A percentile compares a stretch with the other conserved stretches of the same genome.
Evolutionary conservation across 2,113 vertebrate species (phyloP).

Genomic region (Accipiter virgatus): DNA sequence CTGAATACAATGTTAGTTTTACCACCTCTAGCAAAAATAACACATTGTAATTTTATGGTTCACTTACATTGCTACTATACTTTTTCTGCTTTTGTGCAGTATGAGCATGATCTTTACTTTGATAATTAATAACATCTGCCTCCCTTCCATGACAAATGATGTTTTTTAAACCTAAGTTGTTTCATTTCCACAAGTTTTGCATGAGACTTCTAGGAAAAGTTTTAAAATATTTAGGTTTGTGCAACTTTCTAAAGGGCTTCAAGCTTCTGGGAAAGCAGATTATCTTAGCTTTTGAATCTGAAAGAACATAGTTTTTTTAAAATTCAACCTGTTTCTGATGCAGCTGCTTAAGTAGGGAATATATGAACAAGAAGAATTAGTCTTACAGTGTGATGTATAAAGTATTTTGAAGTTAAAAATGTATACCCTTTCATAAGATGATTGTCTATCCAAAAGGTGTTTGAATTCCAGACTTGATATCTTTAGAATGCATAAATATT

Average conservation of each 20-base stretch:
- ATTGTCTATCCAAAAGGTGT: neutral
- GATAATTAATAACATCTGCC: constrained; percentile 28
- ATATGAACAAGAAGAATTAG: neutral
- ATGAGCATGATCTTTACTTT: neutral
- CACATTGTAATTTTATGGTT: constrained; percentile 11
- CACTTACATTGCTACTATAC: neutral
- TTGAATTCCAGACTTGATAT: neutral
- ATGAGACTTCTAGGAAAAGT: neutral
- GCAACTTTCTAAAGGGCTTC: neutral
- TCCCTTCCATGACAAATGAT: neutral
- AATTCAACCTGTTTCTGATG: neutral
- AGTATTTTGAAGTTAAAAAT: neutral
- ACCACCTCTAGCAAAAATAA: constrained; percentile 15
- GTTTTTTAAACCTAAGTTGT: neutral
- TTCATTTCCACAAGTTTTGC: neutral
- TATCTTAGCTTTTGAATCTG: neutral
- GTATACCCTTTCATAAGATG: neutral
- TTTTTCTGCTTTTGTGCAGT: neutral
- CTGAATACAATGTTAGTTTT: neutral
- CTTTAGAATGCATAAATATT: neutral
- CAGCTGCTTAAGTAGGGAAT: neutral
- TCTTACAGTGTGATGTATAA: neutral
- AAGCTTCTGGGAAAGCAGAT: neutral
- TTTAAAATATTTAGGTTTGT: neutral
- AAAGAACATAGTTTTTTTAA: neutral